Evolutionary conservation across 1,140 invertebrate genomes (phyloP).

Genomic region (Rhopalosiphum maidis): DNA sequence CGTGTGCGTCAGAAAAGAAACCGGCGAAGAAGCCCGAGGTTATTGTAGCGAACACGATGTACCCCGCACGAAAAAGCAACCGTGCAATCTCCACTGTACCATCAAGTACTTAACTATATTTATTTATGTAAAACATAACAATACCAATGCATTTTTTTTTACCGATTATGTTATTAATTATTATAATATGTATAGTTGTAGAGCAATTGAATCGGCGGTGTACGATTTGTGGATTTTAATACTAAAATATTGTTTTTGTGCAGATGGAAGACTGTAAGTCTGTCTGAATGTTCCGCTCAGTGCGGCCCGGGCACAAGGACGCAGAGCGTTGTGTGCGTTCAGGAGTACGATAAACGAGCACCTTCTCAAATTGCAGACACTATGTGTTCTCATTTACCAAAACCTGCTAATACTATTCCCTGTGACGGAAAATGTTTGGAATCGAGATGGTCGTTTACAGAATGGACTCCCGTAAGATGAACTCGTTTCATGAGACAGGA

Average conservation of each 20-base stretch:
- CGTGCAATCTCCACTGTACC: slow-evolving; percentile 68
- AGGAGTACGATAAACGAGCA: slow-evolving; percentile 62
- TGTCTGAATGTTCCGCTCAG: slow-evolving; percentile 73
- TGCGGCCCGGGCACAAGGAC: slow-evolving; percentile 72
- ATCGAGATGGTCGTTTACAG: slow-evolving; percentile 73
- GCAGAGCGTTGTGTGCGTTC: slow-evolving; percentile 67
- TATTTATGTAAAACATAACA: too few species aligned
- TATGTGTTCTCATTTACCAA: slow-evolving; percentile 67
- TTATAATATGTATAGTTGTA: too few species aligned
- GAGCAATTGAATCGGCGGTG: background rate
- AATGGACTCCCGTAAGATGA: slow-evolving; percentile 71
- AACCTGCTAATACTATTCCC: slow-evolving; percentile 66
- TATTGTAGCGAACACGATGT: slow-evolving; percentile 54
- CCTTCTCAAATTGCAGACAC: slow-evolving; percentile 63
- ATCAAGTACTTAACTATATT: slow-evolving; percentile 64
- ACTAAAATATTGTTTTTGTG: slow-evolving; percentile 35
- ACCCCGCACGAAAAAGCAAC: slow-evolving; percentile 58
- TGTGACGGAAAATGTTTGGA: slow-evolving; percentile 73
- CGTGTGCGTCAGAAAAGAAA: slow-evolving; percentile 60
- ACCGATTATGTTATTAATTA: background rate
- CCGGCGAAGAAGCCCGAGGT: slow-evolving; percentile 62
- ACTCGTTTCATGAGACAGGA: background rate
- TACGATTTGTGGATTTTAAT: background rate
- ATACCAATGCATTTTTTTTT: background rate
- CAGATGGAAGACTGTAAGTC: slow-evolving; percentile 68